Conservation (phyloP, 2,797 vertebrate species). For the Anisognathus igniventris region DNA sequence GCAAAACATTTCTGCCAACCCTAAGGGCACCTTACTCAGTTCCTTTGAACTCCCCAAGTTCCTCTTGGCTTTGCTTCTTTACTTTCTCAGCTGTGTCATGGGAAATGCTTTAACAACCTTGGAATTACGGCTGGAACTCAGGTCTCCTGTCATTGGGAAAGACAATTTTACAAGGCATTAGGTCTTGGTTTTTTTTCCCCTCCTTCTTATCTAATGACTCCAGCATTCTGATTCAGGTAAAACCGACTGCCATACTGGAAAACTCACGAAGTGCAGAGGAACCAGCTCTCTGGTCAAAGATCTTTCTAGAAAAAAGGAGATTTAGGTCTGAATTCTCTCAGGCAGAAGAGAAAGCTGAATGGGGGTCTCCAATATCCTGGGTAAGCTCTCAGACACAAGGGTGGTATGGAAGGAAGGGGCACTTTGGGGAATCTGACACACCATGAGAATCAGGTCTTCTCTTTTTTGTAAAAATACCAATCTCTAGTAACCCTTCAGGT, state of each 20-base stretch:
- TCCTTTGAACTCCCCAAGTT: not conserved
- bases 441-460: not conserved
- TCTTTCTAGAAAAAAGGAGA: not conserved
- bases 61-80: not conserved
- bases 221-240: not conserved
- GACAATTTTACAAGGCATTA: not conserved
- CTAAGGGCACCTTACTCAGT: not conserved
- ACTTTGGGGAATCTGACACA: not conserved
- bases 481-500: not conserved
- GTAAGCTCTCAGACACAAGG: not conserved
- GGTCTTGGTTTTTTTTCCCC: not conserved
- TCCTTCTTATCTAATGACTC: not conserved
- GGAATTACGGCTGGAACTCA: not conserved
- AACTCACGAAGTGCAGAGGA: not conserved
- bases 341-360: not conserved
- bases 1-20: not conserved
- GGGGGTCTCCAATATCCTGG: fast-evolving
- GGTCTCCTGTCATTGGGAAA: not conserved
- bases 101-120: not conserved
- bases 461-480: not conserved
- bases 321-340: not conserved
- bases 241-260: not conserved
- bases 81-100: not conserved
- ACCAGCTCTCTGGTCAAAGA: not conserved
- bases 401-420: not conserved